Conservation (phyloP, 1,140 invertebrate species). For the Eriocheir sinensis region DNA sequence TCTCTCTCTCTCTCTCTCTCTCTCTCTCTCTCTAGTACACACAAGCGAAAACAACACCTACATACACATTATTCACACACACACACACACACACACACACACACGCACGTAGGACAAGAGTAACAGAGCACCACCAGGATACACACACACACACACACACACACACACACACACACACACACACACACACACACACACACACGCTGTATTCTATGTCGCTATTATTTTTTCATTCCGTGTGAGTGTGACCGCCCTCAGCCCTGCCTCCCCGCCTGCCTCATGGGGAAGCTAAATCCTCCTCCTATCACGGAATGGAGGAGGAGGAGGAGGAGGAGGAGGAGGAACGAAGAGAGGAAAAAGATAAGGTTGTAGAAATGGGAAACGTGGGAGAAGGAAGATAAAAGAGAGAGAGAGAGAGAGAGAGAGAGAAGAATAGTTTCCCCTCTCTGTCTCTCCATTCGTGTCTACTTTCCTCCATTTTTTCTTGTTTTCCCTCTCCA, state of each 20-base stretch:
- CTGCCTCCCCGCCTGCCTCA: neutral
- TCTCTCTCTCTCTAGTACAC: neutral
- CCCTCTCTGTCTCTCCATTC: too few species aligned
- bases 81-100: neutral
- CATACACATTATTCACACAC: neutral
- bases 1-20: constrained; percentile 30
- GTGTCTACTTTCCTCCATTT: too few species aligned
- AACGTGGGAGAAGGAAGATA: neutral
- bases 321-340: constrained; percentile 1
- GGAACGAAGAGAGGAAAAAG: neutral
- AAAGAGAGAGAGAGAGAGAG: neutral
- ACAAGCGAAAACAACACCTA: too few species aligned
- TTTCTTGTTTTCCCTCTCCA: too few species aligned
- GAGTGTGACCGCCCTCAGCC: constrained; percentile 3
- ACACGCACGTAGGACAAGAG: neutral
- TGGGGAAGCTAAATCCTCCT: constrained; percentile 54
- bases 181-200: constrained; percentile 29
- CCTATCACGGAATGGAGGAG: neutral
- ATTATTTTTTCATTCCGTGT: constrained; percentile 57
- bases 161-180: constrained; percentile 39
- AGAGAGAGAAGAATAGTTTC: too few species aligned
- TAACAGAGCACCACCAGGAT: neutral
- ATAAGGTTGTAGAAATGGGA: neutral
- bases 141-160: constrained; percentile 53
- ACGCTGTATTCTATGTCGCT: constrained; percentile 36